These are phyloP conservation scores for Rhinichthys klamathensis DNA, from an alignment of 2,113 vertebrate species.

Conservation along the genomic window DNA sequence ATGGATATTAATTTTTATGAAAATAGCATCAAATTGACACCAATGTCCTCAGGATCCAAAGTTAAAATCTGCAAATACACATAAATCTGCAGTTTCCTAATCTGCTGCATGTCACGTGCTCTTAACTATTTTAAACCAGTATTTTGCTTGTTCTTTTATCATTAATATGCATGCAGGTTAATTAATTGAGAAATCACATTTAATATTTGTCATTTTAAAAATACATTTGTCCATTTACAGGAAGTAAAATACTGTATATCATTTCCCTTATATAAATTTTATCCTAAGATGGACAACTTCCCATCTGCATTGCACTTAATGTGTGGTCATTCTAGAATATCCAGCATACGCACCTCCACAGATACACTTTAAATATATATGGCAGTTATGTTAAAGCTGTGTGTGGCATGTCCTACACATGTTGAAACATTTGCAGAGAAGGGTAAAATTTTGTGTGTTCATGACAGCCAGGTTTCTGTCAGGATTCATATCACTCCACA, in stretches of 20 bases:
- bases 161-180: not conserved
- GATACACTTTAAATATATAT: not conserved
- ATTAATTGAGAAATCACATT: not conserved
- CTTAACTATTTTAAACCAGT: not conserved
- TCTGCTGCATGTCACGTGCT: not conserved
- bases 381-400: conserved; percentile 19
- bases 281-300: too few species aligned
- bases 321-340: not conserved
- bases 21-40: not conserved
- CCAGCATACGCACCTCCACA: not conserved
- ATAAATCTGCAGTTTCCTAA: too few species aligned
- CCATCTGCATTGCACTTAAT: not conserved
- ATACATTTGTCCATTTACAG: not conserved
- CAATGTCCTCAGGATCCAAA: not conserved
- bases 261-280: too few species aligned
- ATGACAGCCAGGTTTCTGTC: conserved; percentile 53
- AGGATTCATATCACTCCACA: conserved; percentile 57
- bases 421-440: conserved; percentile 41
- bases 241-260: not conserved
- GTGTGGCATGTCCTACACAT: conserved; percentile 27
- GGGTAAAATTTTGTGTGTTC: conserved; percentile 31
- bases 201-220: not conserved
- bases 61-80: not conserved
- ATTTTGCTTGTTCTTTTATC: not conserved
- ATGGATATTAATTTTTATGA: not conserved